phyloP scores from a whole-genome alignment of 2,888 invertebrate species.

The Heliconius ismenius region DNA sequence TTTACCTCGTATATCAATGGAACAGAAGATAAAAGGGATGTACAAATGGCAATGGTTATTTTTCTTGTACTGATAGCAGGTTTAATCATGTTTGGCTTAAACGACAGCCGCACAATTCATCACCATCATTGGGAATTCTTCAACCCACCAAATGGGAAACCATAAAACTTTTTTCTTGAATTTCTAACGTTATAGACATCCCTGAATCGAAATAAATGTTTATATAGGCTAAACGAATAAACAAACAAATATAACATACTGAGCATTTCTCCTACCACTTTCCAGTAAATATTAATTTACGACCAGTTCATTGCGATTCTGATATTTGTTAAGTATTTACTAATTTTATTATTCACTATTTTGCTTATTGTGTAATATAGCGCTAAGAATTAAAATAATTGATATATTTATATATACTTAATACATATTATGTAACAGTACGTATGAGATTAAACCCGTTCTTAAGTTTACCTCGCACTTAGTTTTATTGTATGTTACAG shows the following conservation, averaged over 20 bases:
- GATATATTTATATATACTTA: neutral
- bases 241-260: neutral
- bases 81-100: constrained; percentile 87
- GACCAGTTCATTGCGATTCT: neutral
- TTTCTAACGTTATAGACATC: neutral
- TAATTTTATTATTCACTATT: neutral
- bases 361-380: constrained; percentile 4
- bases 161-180: constrained; percentile 49
- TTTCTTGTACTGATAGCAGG: constrained; percentile 90
- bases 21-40: constrained; percentile 86
- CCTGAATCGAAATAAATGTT: neutral
- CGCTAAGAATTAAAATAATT: neutral
- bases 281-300: constrained; percentile 10
- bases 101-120: constrained; percentile 87
- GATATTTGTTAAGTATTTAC: constrained; percentile 11
- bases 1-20: constrained; percentile 84
- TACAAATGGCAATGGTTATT: constrained; percentile 89
- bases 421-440: neutral
- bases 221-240: neutral
- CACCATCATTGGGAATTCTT: constrained; percentile 94
- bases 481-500: neutral
- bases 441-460: neutral
- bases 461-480: constrained; percentile 7
- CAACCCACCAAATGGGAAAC: constrained; percentile 87
- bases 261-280: constrained; percentile 19